phyloP scores from a whole-genome alignment of 2,797 vertebrate species.

The Dromococcyx pavoninus region DNA sequence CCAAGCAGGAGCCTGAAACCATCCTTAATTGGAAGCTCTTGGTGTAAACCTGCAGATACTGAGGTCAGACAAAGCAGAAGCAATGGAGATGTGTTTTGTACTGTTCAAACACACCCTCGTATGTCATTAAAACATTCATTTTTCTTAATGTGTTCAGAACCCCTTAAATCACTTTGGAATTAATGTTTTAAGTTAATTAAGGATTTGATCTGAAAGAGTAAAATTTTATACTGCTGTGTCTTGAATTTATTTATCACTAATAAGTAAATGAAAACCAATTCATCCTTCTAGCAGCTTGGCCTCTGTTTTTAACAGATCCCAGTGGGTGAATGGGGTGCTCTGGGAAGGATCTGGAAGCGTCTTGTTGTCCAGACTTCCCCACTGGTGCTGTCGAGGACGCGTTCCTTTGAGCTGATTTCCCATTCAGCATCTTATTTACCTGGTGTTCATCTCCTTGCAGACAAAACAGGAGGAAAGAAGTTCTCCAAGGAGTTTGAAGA shows the following conservation, averaged over 20 bases:
- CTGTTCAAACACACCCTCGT: rapidly evolving
- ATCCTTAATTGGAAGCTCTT: background rate
- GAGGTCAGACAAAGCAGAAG: background rate
- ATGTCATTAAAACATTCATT: rapidly evolving
- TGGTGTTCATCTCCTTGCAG: slow-evolving; percentile 65
- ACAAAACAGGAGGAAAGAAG: slow-evolving; percentile 96
- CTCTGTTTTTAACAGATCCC: background rate
- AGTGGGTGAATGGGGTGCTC: rapidly evolving
- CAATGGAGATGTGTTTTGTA: background rate
- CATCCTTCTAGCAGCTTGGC: background rate
- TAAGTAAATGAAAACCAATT: background rate
- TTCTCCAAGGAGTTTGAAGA: slow-evolving; percentile 98
- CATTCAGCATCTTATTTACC: rapidly evolving
- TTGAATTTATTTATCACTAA: background rate
- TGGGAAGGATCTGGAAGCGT: rapidly evolving
- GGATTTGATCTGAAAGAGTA: background rate
- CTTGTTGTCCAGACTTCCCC: background rate
- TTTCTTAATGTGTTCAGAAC: background rate
- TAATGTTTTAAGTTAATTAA: background rate
- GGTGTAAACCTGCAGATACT: background rate
- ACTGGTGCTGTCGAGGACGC: rapidly evolving
- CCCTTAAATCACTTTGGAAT: background rate
- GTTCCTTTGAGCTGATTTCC: background rate
- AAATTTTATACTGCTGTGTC: background rate
- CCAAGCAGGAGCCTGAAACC: background rate